Conservation (phyloP, 2,113 vertebrate genomes). For the Hirundichthys speculiger region DNA sequence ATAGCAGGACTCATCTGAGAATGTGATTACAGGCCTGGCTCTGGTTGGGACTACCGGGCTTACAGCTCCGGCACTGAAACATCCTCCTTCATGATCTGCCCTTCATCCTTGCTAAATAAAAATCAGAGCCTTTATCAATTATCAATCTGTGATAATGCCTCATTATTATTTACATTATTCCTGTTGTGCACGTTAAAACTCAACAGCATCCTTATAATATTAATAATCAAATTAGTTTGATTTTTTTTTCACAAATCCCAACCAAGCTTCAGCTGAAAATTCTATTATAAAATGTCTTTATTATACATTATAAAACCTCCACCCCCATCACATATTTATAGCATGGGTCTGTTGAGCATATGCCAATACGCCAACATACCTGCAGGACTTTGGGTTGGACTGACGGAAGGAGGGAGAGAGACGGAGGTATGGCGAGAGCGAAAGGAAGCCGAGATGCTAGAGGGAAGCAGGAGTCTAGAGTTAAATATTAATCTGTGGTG, state of each 20-base stretch:
- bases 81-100: constrained; percentile 37
- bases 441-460: constrained; percentile 68
- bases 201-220: too few relatives aligned
- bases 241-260: background rate
- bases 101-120: constrained; percentile 60
- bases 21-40: constrained; percentile 71
- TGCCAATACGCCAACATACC: constrained; percentile 60
- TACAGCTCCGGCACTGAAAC: constrained; percentile 44
- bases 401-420: constrained; percentile 54
- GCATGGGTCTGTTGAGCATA: constrained; percentile 45
- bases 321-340: constrained; percentile 51
- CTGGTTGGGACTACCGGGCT: constrained; percentile 56
- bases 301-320: constrained; percentile 30
- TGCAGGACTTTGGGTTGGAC: constrained; percentile 60
- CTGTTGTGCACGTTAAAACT: too few relatives aligned
- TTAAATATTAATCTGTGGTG: constrained; percentile 84
- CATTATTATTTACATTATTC: too few relatives aligned
- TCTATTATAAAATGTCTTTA: constrained; percentile 10
- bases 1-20: constrained; percentile 73
- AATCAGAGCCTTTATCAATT: constrained; percentile 31
- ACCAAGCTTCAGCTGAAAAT: constrained; percentile 3
- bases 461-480: constrained; percentile 80
- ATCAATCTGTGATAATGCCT: constrained; percentile 21
- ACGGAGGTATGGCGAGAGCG: constrained; percentile 40
- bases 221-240: too few relatives aligned